Evolutionary conservation across 2,888 invertebrate genomes (phyloP).

Genomic region (Anarsia innoxiella): DNA sequence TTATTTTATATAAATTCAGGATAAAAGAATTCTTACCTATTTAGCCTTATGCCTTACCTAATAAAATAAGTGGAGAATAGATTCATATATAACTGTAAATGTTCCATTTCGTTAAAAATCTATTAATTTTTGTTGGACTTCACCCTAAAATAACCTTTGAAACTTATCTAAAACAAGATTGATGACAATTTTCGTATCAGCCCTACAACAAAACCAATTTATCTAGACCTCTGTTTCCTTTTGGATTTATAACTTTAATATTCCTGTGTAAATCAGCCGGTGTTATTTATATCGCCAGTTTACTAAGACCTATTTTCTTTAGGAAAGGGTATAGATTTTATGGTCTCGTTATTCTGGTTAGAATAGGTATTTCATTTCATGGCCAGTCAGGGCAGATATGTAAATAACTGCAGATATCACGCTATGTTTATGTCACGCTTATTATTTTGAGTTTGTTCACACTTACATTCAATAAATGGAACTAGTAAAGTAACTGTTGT

Average conservation of each 20-base stretch:
- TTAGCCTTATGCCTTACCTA: no score
- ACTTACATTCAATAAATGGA: no score
- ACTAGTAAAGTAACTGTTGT: no score
- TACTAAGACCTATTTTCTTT: not conserved
- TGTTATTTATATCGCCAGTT: not conserved
- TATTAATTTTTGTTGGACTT: no score
- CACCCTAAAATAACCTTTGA: no score
- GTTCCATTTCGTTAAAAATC: no score
- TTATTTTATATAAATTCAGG: no score
- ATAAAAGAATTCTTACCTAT: no score
- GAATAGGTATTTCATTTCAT: slow-evolving; percentile 1
- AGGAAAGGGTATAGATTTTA: not conserved
- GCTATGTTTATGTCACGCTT: slow-evolving; percentile 9
- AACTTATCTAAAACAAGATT: slow-evolving; percentile 17
- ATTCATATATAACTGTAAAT: no score
- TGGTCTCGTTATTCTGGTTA: not conserved
- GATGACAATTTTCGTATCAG: slow-evolving; percentile 14
- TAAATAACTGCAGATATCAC: slow-evolving; percentile 8
- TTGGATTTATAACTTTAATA: not conserved
- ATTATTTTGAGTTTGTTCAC: not conserved
- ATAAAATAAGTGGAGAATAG: no score
- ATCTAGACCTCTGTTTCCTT: not conserved
- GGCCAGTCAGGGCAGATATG: slow-evolving; percentile 7
- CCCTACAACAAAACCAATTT: not conserved
- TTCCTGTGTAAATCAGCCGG: not conserved